Evolutionary conservation across 2,113 vertebrate genomes (phyloP).

Genomic region (Ardeotis arabs): DNA sequence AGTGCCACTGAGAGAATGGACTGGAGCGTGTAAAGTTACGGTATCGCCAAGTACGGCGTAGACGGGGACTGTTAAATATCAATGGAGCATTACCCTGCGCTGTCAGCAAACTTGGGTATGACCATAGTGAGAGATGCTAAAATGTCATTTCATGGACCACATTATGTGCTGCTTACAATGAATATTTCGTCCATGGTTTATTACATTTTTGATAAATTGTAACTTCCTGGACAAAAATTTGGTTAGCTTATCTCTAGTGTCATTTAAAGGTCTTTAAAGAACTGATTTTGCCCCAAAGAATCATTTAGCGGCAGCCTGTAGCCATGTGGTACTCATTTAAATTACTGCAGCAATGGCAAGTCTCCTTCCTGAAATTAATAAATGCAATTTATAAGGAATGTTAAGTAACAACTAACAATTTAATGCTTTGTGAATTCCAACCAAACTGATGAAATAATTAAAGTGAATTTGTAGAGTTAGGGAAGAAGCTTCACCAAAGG

Average conservation of each 20-base stretch:
- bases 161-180: slow-evolving; percentile 71
- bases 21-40: slow-evolving; percentile 47
- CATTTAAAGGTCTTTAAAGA: slow-evolving; percentile 65
- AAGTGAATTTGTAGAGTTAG: slow-evolving; percentile 71
- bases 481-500: slow-evolving; percentile 69
- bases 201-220: slow-evolving; percentile 76
- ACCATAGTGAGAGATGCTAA: slow-evolving; percentile 61
- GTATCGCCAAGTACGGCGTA: not conserved
- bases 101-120: slow-evolving; percentile 66
- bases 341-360: slow-evolving; percentile 76
- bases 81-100: slow-evolving; percentile 69
- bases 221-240: slow-evolving; percentile 71
- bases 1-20: not conserved
- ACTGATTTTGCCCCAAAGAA: slow-evolving; percentile 72
- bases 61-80: slow-evolving; percentile 69
- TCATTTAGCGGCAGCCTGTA: slow-evolving; percentile 71
- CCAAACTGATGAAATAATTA: slow-evolving; percentile 83
- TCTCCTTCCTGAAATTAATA: slow-evolving; percentile 85
- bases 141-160: slow-evolving; percentile 73
- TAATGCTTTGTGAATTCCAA: slow-evolving; percentile 82
- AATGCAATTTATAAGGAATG: slow-evolving; percentile 85
- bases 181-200: slow-evolving; percentile 68
- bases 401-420: slow-evolving; percentile 85
- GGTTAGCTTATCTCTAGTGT: slow-evolving; percentile 62
- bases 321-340: slow-evolving; percentile 83